Evolutionary conservation across 2,888 invertebrate species (phyloP).

Genomic region (Stenchaetothrips biformis): DNA sequence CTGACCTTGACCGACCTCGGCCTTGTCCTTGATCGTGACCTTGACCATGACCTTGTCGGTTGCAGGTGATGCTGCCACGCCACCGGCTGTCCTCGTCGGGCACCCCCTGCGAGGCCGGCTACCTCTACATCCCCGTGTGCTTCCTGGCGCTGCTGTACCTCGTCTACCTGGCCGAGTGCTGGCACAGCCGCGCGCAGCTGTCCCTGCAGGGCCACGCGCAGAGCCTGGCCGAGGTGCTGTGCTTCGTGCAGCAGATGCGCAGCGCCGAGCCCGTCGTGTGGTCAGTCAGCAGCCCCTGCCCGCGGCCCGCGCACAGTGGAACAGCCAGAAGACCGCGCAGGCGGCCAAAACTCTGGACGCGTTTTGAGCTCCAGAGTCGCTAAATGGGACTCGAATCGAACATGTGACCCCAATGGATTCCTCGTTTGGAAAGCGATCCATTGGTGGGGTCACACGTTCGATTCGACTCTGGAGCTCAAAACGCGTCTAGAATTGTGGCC

Average conservation of each 20-base stretch:
- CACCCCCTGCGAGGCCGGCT: constrained; percentile 72
- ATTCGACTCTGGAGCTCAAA: too few species aligned
- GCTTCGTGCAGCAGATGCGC: constrained; percentile 60
- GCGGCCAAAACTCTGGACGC: too few species aligned
- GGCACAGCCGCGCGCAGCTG: constrained; percentile 70
- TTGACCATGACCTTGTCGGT: neutral
- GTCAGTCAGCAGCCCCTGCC: constrained; percentile 44
- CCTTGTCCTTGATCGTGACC: neutral
- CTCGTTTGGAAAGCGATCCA: too few species aligned
- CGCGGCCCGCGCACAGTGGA: neutral
- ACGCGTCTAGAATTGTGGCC: too few species aligned
- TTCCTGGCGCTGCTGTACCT: constrained; percentile 73
- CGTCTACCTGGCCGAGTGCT: constrained; percentile 78
- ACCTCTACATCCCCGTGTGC: constrained; percentile 76
- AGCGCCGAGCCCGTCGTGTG: constrained; percentile 71
- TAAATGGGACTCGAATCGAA: too few species aligned
- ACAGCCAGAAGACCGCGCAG: neutral
- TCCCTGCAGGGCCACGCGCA: constrained; percentile 58
- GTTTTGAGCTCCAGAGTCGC: too few species aligned
- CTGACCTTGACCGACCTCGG: neutral
- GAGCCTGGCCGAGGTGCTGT: constrained; percentile 61
- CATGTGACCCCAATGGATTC: too few species aligned
- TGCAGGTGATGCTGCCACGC: constrained; percentile 45
- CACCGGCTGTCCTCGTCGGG: constrained; percentile 51
- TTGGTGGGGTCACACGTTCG: too few species aligned